Evolutionary conservation across 92 coral and sea anemone species (phyloP), one percentile per base, ranked within the genome.

Genomic region (Epizoanthus scotinus): DNA sequence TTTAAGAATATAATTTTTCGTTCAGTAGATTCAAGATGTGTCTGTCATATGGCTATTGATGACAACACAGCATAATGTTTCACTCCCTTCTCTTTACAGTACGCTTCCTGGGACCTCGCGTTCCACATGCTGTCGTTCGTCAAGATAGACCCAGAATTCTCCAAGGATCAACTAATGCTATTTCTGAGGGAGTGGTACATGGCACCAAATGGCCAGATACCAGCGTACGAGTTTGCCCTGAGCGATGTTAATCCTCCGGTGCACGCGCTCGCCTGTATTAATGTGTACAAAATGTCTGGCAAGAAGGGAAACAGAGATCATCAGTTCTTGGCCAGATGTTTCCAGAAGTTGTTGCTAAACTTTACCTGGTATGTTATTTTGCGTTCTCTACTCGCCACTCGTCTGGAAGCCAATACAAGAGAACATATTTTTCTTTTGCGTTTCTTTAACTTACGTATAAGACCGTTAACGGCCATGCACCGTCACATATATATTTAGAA

Each of bases 241-340:
- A 91, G 98, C 78, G 99, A 95, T 81, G 99, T 95, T 34, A 95
- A 95, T 88, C 99, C 99, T 9, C 99, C 99, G 0, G 99, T 95
- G 20, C 99, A 95, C 67, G 99, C 99, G 1, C 83, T 91, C 64
- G 99, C 99, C 15, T 88, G 93, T 47, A 71, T 89, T 27, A 82
- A 88, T 84, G 99, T 95, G 50, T 95, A 95, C 89, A 94, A 93
- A 87, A 89, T 91, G 96, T 90, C 99, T 13, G 98, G 94, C 15
- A 88, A 82, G 54, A 95, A 91, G 67, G 99, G 91, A 9, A 56
- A 86, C 14, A 85, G 99, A 72, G 99, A 95, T 67, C 92, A 90
- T 36, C 85, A 69, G 67, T 95, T 93, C 80, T 81, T 95, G 60
- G 90, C 95, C 54, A 90, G 97, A 12, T 93, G 98, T 82, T 95